These are phyloP conservation scores for Lepidocyrtoides sp. DNA, from an alignment of 2,888 invertebrate genomes.

Conservation along the genomic window DNA sequence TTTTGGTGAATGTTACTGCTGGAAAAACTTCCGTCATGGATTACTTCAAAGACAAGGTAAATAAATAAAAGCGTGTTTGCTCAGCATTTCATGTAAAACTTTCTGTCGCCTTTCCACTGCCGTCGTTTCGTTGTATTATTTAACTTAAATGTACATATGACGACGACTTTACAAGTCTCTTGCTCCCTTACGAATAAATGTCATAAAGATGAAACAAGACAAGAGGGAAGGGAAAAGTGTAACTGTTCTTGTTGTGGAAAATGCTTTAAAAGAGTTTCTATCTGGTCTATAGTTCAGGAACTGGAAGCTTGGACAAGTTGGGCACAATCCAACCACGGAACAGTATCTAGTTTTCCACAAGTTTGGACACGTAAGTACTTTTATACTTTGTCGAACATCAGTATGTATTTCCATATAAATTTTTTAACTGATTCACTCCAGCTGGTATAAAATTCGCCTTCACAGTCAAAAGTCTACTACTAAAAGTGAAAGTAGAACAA, in stretches of 20 bases:
- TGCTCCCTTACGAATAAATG: constrained; percentile 22
- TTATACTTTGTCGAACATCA: neutral
- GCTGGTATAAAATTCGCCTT: too few species aligned
- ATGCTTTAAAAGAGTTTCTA: neutral
- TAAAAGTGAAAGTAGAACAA: neutral
- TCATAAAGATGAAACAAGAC: constrained; percentile 14
- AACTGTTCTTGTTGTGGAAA: neutral
- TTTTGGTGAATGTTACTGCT: constrained; percentile 95
- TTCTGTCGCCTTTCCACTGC: neutral
- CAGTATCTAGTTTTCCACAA: constrained; percentile 96
- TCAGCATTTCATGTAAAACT: neutral
- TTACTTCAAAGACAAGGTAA: constrained; percentile 93
- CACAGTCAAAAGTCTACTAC: too few species aligned
- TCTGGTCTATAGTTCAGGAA: constrained; percentile 90
- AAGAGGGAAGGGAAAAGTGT: neutral
- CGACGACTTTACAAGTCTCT: neutral
- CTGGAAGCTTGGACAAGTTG: constrained; percentile 92
- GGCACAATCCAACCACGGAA: constrained; percentile 95
- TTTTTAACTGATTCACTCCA: too few species aligned
- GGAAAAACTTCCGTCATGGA: constrained; percentile 95
- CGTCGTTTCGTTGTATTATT: constrained; percentile 10
- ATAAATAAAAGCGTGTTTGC: constrained; percentile 27
- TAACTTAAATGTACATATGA: constrained; percentile 43
- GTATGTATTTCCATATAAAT: too few species aligned
- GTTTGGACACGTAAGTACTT: constrained; percentile 94